Percentiles rank a stretch among this genome's conserved stretches.
Conservation (phyloP, 2,113 vertebrate genomes). For the Smithornis capensis region DNA sequence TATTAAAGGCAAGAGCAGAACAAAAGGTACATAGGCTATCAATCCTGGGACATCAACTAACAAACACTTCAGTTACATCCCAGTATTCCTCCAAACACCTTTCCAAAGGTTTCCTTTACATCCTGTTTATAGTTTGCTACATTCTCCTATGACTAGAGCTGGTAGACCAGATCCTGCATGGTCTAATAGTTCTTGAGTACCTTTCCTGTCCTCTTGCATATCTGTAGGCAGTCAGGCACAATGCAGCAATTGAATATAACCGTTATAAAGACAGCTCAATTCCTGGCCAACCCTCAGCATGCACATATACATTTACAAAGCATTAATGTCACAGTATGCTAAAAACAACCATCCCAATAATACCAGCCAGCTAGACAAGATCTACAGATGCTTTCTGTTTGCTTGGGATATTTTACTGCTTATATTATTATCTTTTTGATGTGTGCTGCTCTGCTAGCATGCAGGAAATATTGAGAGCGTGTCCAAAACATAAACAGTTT, state of each 20-base stretch:
- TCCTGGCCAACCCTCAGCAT: constrained; percentile 9
- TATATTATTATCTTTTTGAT: constrained; percentile 47
- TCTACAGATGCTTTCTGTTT: constrained; percentile 70
- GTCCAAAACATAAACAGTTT: constrained; percentile 20
- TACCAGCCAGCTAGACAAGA: constrained; percentile 37
- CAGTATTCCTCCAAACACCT: not conserved
- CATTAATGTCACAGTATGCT: not conserved
- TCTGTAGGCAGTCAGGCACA: not conserved
- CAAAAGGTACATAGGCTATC: not conserved
- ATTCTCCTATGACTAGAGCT: not conserved
- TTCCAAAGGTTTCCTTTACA: constrained; percentile 5
- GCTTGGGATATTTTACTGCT: constrained; percentile 70
- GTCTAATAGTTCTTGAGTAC: not conserved
- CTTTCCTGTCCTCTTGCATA: not conserved
- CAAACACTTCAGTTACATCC: not conserved
- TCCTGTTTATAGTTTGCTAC: not conserved
- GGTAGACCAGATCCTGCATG: constrained; percentile 15
- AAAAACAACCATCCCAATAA: constrained; percentile 3
- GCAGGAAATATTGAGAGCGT: constrained; percentile 43
- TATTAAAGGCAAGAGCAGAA: not conserved
- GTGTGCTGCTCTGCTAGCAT: not conserved
- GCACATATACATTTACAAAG: constrained; percentile 9
- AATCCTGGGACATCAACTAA: not conserved
- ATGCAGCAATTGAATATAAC: not conserved
- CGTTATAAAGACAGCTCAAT: not conserved